Base-by-base conservation (phyloP, 2,113 vertebrate genomes). In the Carassius gibelio region DNA sequence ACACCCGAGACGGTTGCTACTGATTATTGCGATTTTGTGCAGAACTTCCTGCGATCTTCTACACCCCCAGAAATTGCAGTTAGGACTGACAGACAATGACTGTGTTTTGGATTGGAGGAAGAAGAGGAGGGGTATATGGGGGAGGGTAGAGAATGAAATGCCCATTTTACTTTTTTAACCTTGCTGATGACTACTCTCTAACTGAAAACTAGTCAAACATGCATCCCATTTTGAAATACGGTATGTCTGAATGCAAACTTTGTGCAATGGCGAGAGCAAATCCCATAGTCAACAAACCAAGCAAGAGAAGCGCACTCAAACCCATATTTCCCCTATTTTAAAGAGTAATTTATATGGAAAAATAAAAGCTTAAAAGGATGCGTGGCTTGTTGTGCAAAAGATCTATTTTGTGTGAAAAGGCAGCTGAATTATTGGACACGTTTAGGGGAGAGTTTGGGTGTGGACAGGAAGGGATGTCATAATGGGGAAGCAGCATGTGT, bases 151-250 rank as follows among this genome's bases (percentile, higher is more conserved):
- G 74, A 94, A 94, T 94, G 91, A 89, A 95, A 96, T 93, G 93
- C 94, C 94, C 92, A 92, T 96, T 96, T 96, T 96, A 96, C 92
- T 93, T 91, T 94, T 94, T 96, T 94, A 96, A 96, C 96, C 94
- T 96, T 96, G 96, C 95, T 96, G 95, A 96, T 92, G 93, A 95
- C 89, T 89, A 88, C 87, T 88, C 84, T 88, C 89, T 89, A 91
- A 90, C 88, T 83, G 86, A 88, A 88, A 85, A 84, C 74, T 78
- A 77, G 85, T 84, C 82, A 36, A 71, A 88, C 55, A 83, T 83
- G 72, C 36, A 45, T 76, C 84, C 83, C 78, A 71, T 87, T 79
- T 76, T 80, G 85, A 89, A 88, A 48, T 26, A 52, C 72, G 69
- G 42, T 75, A 45, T 83, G 84, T 87, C 75, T 79, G 76, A 86